phyloP scores from a whole-genome alignment of 2,113 vertebrate genomes.

The Scortum barcoo region DNA sequence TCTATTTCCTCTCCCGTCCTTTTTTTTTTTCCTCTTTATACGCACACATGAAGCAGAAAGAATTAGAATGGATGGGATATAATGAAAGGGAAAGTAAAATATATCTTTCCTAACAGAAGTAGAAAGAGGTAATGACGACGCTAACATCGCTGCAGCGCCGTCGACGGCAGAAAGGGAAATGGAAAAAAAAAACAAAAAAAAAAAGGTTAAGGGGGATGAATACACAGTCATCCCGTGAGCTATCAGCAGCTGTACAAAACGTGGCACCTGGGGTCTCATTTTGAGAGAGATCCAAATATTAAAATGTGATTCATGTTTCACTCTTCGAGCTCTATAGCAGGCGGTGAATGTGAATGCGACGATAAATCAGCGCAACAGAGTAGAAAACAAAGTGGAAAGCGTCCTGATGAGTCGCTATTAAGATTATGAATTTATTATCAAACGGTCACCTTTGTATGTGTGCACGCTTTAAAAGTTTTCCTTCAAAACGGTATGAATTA shows the following conservation, averaged over 20 bases:
- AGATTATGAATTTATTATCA: conserved; percentile 40
- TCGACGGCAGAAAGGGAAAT: conserved; percentile 40
- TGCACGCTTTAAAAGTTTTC: conserved; percentile 16
- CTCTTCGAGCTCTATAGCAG: conserved; percentile 13
- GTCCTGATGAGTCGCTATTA: conserved; percentile 44
- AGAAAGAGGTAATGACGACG: conserved; percentile 17
- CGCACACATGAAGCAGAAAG: background rate
- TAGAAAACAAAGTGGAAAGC: conserved; percentile 32
- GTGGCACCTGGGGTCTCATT: conserved; percentile 53
- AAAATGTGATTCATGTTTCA: conserved; percentile 54
- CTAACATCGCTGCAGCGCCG: background rate
- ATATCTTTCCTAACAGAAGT: conserved; percentile 15
- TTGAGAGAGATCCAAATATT: conserved; percentile 46
- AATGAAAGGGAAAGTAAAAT: conserved; percentile 53
- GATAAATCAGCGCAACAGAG: conserved; percentile 20
- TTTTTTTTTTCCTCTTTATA: background rate
- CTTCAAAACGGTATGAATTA: conserved; percentile 58
- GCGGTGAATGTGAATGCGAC: conserved; percentile 21
- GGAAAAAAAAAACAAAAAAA: too few species aligned
- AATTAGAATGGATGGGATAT: conserved; percentile 27
- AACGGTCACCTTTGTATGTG: conserved; percentile 27
- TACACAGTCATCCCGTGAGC: conserved; percentile 25
- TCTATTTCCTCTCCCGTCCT: conserved; percentile 13
- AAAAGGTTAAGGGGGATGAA: conserved; percentile 18
- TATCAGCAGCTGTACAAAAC: conserved; percentile 47